Percentiles rank a stretch among this genome's conserved stretches.
Conservation (phyloP, 2,888 invertebrate species). For the Calliphora vomitoria region DNA sequence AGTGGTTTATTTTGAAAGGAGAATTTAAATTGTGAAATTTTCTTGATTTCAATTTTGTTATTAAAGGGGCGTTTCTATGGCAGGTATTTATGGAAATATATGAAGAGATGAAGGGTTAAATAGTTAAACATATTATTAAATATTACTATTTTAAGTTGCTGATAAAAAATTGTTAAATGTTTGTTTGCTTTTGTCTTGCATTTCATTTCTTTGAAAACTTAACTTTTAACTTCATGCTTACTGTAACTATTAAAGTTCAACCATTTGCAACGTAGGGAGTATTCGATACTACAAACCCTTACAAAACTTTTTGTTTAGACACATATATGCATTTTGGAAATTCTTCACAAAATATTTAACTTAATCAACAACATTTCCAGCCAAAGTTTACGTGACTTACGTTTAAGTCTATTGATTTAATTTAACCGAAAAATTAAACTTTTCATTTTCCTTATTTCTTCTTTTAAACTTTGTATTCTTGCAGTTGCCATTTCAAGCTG, state of each 20-base stretch:
- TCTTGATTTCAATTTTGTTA: too few species aligned
- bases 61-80: too few species aligned
- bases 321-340: neutral
- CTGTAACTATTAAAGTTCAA: neutral
- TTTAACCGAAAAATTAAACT: conserved; percentile 31
- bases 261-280: too few species aligned
- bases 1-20: neutral
- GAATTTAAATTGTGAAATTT: neutral
- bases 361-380: conserved; percentile 46
- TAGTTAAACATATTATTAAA: too few species aligned
- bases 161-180: neutral
- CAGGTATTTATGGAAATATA: too few species aligned
- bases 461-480: neutral
- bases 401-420: conserved; percentile 57
- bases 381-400: conserved; percentile 63
- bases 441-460: neutral
- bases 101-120: too few species aligned
- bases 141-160: too few species aligned
- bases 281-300: neutral
- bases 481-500: neutral
- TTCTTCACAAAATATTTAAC: conserved; percentile 34
- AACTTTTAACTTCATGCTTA: neutral
- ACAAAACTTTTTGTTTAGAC: neutral
- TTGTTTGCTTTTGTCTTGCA: neutral
- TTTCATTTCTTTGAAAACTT: neutral